Conservation (phyloP, 2,797 vertebrate species). For the Tenualosa ilisha region DNA sequence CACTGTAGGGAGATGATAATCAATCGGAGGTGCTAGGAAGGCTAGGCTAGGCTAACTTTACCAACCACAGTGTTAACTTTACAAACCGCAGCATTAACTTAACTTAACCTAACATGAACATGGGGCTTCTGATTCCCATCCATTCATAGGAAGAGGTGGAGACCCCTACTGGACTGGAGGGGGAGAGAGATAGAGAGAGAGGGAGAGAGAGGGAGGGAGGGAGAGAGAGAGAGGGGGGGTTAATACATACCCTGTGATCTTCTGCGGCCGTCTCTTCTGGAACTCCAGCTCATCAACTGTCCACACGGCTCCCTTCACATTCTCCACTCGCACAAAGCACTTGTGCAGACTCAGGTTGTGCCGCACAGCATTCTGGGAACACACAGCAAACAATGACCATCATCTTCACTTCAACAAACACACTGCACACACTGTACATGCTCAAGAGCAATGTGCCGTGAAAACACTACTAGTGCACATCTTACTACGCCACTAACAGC, state of each 20-base stretch:
- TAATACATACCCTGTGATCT: constrained; percentile 86
- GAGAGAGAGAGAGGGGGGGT: not conserved
- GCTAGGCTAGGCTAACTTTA: too few species aligned
- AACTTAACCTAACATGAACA: too few species aligned
- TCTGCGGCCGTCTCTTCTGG: constrained; percentile 98
- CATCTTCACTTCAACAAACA: too few species aligned
- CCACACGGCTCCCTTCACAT: constrained; percentile 99
- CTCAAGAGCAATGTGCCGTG: too few species aligned
- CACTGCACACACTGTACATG: too few species aligned
- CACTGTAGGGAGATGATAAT: too few species aligned
- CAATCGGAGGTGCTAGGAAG: too few species aligned
- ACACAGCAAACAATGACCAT: not conserved
- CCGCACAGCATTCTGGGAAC: constrained; percentile 94
- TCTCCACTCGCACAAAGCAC: constrained; percentile 99
- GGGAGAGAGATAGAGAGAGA: not conserved
- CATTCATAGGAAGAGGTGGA: constrained; percentile 39
- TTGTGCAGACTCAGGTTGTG: constrained; percentile 99
- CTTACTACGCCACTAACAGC: too few species aligned
- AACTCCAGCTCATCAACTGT: constrained; percentile 99
- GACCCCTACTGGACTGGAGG: not conserved
- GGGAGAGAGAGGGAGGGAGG: not conserved
- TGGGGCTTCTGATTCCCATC: not conserved
- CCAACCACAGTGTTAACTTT: too few species aligned
- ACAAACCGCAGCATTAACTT: too few species aligned
- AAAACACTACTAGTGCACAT: too few species aligned